phyloP scores from a whole-genome alignment of 2,113 vertebrate genomes.

The Odocoileus hemionus region DNA sequence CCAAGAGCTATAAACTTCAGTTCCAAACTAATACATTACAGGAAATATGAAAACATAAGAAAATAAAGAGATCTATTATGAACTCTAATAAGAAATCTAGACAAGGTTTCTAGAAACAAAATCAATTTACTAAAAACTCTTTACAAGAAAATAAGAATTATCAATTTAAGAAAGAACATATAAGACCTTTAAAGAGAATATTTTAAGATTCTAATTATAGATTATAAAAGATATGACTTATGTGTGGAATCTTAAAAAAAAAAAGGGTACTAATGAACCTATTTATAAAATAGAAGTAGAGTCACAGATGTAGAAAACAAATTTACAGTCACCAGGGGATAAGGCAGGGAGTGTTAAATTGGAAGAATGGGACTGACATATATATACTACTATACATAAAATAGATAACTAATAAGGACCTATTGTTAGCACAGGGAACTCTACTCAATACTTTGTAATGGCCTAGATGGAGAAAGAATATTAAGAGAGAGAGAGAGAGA shows the following conservation, averaged over 20 bases:
- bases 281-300: background rate
- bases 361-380: background rate
- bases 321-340: background rate
- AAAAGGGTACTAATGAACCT: background rate
- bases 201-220: background rate
- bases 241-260: background rate
- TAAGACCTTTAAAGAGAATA: background rate
- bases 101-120: background rate
- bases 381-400: background rate
- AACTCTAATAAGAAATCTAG: slow-evolving; percentile 3
- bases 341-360: background rate
- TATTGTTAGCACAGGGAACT: background rate
- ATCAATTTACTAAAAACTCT: background rate
- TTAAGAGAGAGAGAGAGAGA: background rate
- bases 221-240: background rate
- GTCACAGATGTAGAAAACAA: background rate
- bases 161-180: background rate
- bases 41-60: background rate
- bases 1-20: background rate
- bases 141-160: background rate
- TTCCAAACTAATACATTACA: background rate
- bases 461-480: background rate
- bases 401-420: background rate
- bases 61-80: background rate
- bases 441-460: background rate